These are phyloP conservation scores for Acanthosoma haemorrhoidale DNA, from an alignment of 2,888 invertebrate genomes.

Conservation along the genomic window DNA sequence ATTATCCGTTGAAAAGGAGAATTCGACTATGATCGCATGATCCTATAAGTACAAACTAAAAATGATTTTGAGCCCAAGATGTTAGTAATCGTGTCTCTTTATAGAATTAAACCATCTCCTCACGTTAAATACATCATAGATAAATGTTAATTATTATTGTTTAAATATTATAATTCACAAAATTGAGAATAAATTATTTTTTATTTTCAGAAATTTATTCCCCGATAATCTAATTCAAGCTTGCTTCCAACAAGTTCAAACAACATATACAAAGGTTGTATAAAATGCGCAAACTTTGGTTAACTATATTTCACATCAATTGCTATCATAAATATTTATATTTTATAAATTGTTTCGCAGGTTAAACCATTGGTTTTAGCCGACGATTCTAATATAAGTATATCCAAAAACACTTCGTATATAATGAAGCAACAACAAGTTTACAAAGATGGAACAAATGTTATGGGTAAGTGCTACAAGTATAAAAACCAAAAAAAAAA, in stretches of 20 bases:
- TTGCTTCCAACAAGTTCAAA: slow-evolving; percentile 55
- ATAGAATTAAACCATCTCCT: too few species aligned
- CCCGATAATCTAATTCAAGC: slow-evolving; percentile 59
- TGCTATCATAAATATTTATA: background rate
- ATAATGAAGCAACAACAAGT: slow-evolving; percentile 42
- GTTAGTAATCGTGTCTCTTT: too few species aligned
- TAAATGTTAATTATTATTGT: too few species aligned
- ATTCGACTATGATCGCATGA: too few species aligned
- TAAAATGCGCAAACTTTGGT: background rate
- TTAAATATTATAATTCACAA: too few species aligned
- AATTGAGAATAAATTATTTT: too few species aligned
- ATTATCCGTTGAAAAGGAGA: too few species aligned
- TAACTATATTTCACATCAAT: background rate
- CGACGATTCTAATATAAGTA: slow-evolving; percentile 25
- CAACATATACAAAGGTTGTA: slow-evolving; percentile 47
- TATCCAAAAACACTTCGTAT: slow-evolving; percentile 16
- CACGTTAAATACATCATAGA: too few species aligned
- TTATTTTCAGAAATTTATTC: slow-evolving; percentile 55
- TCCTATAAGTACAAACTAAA: too few species aligned
- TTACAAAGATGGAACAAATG: slow-evolving; percentile 58
- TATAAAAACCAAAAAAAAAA: too few species aligned
- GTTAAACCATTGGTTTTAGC: slow-evolving; percentile 35
- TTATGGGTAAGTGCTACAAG: slow-evolving; percentile 51
- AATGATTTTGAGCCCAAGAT: too few species aligned
- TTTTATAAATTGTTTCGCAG: slow-evolving; percentile 8